Evolutionary conservation across 2,113 vertebrate genomes (phyloP).

Genomic region (Ctenomys sociabilis): DNA sequence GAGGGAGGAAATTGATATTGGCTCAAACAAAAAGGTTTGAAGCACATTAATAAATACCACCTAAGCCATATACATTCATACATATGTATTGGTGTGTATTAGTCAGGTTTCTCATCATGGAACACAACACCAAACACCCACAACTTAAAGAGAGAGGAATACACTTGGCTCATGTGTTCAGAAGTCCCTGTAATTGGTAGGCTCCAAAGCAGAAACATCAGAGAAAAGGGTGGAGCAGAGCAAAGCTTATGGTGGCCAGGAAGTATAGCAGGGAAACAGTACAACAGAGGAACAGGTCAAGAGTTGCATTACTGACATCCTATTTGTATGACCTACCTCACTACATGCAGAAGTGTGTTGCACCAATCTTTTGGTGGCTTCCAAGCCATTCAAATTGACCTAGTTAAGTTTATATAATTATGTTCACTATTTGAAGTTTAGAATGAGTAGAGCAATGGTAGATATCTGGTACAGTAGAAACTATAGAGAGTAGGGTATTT

Average conservation of each 20-base stretch:
- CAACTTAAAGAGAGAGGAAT: not conserved
- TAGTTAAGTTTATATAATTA: not conserved
- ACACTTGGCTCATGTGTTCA: not conserved
- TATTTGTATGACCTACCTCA: not conserved
- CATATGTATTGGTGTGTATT: not conserved
- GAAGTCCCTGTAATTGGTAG: not conserved
- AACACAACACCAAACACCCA: not conserved
- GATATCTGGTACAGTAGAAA: not conserved
- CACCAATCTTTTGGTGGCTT: not conserved
- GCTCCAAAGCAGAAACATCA: not conserved
- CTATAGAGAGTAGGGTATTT: too few species aligned
- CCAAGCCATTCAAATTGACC: not conserved
- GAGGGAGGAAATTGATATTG: not conserved
- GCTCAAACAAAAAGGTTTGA: conserved; percentile 10
- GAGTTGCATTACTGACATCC: too few species aligned
- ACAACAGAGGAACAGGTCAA: not conserved
- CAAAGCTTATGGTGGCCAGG: not conserved
- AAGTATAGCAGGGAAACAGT: not conserved
- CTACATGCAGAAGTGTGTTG: not conserved
- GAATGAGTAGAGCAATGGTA: not conserved
- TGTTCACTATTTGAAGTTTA: not conserved
- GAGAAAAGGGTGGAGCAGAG: not conserved
- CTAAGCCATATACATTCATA: not conserved
- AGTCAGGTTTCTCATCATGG: not conserved
- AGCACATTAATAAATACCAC: not conserved